Evolutionary conservation across 2,888 invertebrate species (phyloP), one percentile per base, ranked within the genome.

Genomic region (Cosmia trapezina): DNA sequence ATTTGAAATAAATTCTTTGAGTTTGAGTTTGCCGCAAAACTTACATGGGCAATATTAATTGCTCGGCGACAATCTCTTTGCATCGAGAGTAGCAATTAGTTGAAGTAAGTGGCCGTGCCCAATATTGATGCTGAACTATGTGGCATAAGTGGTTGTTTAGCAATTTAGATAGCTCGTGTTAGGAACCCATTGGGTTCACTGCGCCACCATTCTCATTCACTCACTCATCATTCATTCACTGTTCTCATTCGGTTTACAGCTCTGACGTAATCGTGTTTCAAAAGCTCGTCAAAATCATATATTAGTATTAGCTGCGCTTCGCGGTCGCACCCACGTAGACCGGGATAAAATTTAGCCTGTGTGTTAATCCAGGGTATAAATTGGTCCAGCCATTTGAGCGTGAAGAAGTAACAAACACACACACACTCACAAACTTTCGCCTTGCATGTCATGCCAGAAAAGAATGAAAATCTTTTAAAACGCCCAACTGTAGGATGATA

Each of bases 11-110:
- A 28, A 28, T 28, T 1, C 28, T 28, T 28, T 28, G 28, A 28
- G 28, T 28, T 28, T 28, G 28, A 28, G 28, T 28, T 28, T 28
- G 28, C 28, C 3, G 0, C 54, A 37, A 70, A 4, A 3, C 5
- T 54, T 19, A 5, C 9, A 33, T 7, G 33, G 2, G 19, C 22
- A 47, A 47, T 47, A 45, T 51, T 71, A 70, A 70, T 70, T 61
- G 49, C 60, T 43, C 43, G 17, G 78, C 49, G 78, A 75, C 60
- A 75, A 70, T 78, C 78, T 78, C 71, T 69, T 69, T 49, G 22
- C 70, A 54, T 33, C n/a, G 74, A 70, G 22, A 9, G 47, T 33
- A 70, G 78, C 49, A 75, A 78, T 78, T 78, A 78, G 60, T 60
- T 2, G 53, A 9, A 22, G 17, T 78, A 43, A 60, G 14, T 54